A percentile compares a stretch with the other conserved stretches of the same genome.
Conservation (phyloP, 2,113 vertebrate genomes). For the Cardinalis cardinalis region DNA sequence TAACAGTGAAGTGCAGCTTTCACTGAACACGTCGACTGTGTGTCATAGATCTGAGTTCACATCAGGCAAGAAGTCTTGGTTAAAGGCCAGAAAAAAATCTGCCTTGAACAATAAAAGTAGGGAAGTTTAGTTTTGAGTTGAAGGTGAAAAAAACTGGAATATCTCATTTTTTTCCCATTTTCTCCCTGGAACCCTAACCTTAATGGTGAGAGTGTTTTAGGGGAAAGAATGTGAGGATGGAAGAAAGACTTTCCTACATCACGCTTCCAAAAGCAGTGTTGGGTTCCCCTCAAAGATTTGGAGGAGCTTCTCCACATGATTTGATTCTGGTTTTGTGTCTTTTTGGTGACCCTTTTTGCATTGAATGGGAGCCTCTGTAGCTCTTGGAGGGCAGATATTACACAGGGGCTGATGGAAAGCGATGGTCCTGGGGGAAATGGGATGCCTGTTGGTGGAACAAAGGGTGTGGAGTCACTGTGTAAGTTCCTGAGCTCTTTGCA, state of each 20-base stretch:
- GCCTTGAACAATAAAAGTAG: background rate
- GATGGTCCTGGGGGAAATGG: background rate
- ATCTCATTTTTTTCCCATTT: fast-evolving
- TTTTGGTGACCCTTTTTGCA: background rate
- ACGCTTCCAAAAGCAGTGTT: background rate
- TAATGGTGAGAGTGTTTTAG: background rate
- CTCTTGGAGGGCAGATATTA: background rate
- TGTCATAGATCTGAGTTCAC: background rate
- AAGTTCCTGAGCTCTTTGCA: background rate
- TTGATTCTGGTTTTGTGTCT: background rate
- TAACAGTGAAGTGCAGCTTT: background rate
- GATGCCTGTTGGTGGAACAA: background rate
- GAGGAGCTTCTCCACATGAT: background rate
- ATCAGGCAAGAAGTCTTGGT: background rate
- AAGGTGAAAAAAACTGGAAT: background rate
- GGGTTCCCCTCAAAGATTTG: background rate
- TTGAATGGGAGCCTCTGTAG: background rate
- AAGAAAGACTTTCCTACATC: background rate
- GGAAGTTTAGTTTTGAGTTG: background rate
- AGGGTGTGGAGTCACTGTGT: background rate
- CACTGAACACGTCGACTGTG: background rate
- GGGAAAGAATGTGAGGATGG: background rate
- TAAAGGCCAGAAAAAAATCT: background rate
- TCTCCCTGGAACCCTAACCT: background rate
- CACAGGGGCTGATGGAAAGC: background rate